Base-by-base conservation (phyloP, 2,113 vertebrate species). In the Passer domesticus region DNA sequence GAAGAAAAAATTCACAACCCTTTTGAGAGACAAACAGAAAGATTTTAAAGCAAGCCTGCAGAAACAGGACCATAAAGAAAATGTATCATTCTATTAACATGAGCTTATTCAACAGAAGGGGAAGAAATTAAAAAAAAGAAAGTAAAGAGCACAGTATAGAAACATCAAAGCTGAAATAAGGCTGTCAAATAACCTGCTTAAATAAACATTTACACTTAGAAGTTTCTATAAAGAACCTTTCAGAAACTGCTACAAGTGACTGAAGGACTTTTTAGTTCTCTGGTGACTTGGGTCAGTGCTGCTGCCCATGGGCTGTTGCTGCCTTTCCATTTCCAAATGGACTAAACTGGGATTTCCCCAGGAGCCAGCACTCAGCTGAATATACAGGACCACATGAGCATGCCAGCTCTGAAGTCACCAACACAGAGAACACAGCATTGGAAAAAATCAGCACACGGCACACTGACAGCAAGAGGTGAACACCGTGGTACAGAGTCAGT, bases 171-270 rank as follows among this genome's bases (percentile, higher is more conserved):
- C 13, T 83, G 60, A 70, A 92, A 75, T 41, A 76, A 70, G 35
- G 75, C 59, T 60, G 70, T 63, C 55, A 92, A 89, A 91, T 23
- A 87, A 93, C 39, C 24, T 41, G 31, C 21, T 92, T 90, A 75
- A 86, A 93, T 55, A 86, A 88, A 92, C 56, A 67, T 78, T 86
- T 74, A 83, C 19, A 25, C 23, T 83, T 47, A 47, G 3, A 58
- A 67, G 49, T n/a, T 60, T 53, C 46, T 64, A 70, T 13, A 82
- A 89, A 93, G 80, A 92, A 25, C 46, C 23, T 87, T 90, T 89
- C 64, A 93, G 83, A 86, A 92, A 75, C 43, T 44, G 73, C 55
- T 77, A 37, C 28, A 49, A 43, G 0, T 62, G 67, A 80, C 68
- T 63, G 22, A 10, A 60, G 31, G 13, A 79, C n/a, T 66, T 79